Evolutionary conservation across 2,888 invertebrate species (phyloP), one percentile per base, ranked within the genome.

Genomic region (Macrophya alboannulata): DNA sequence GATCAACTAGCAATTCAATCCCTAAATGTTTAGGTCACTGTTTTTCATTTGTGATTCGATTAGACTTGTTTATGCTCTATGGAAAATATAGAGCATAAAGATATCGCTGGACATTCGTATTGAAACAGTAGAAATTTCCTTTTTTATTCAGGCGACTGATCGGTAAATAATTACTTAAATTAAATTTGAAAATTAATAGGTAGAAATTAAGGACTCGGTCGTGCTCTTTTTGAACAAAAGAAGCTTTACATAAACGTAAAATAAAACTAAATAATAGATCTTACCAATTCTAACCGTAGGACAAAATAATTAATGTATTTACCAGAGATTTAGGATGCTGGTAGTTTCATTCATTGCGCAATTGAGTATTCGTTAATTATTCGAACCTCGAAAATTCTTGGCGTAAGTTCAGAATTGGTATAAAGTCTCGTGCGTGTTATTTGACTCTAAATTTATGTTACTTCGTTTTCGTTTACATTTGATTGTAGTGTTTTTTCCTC

Each of bases 11-110:
- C 12, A 68, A 81, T 59, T 40, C 17, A 25, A 12, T 62, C 31
- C 62, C 2, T 21, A 21, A 81, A 62, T 81, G 21, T 81, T 25
- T 62, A 5, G 81, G 81, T 62, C 81, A 81, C 21, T 81, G 81
- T 81, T 81, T 59, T 43, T 81, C 81, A 81, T n/a, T 81, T 25
- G 59, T 59, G 12, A 81, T 81, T 81, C 43, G 43, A 81, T 81
- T 45, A 45, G 45, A 21, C n/a, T 74, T 74, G 17, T 21, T 15
- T 17, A 5, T 68, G 12, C 17, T 37, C 17, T 68, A 15, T 25
- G 25, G 12, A 62, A 17, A 37, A 21, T 62, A 9, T 9, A 25
- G 37, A 8, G 25, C 17, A 37, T 15, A 37, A 12, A 1, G 37
- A 31, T 37, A 17, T 37, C 68, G 68, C 37, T 37, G 6, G 15